Evolutionary conservation across 2,113 vertebrate genomes (phyloP).

Genomic region (Carettochelys insculpta): DNA sequence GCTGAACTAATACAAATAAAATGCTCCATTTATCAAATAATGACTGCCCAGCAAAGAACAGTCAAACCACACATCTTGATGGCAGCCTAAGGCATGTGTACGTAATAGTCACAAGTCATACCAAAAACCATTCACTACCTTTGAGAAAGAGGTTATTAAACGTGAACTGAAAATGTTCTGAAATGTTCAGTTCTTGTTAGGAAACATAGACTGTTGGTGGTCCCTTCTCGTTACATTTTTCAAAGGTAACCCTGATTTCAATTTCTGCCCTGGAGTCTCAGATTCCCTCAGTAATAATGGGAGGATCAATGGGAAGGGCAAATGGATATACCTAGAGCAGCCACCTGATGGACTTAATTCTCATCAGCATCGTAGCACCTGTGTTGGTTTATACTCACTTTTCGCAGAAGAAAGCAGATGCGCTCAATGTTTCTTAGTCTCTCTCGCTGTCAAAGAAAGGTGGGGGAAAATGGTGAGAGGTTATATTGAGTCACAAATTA

Average conservation of each 20-base stretch:
- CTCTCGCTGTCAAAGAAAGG: slow-evolving; percentile 84
- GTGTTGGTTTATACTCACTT: slow-evolving; percentile 78
- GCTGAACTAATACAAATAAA: neutral
- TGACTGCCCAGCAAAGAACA: neutral
- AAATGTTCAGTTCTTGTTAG: neutral
- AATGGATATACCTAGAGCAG: neutral
- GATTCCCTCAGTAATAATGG: neutral
- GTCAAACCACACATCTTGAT: neutral
- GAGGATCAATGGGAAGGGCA: slow-evolving; percentile 2
- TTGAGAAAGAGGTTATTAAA: slow-evolving; percentile 7
- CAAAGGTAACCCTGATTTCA: slow-evolving; percentile 1
- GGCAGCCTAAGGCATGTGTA: neutral
- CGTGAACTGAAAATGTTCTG: neutral
- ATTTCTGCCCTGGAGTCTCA: neutral
- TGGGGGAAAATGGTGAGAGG: neutral
- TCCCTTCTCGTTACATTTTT: slow-evolving; percentile 27
- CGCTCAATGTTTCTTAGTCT: slow-evolving; percentile 95
- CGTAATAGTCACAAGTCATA: neutral
- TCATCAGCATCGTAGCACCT: neutral
- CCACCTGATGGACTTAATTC: neutral
- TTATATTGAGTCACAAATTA: slow-evolving; percentile 9
- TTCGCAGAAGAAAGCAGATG: slow-evolving; percentile 95
- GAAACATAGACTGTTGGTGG: slow-evolving; percentile 1
- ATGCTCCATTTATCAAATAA: neutral
- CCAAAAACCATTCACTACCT: neutral